Conservation (phyloP, 1,140 invertebrate species). For the Zaprionus nigranus region DNA sequence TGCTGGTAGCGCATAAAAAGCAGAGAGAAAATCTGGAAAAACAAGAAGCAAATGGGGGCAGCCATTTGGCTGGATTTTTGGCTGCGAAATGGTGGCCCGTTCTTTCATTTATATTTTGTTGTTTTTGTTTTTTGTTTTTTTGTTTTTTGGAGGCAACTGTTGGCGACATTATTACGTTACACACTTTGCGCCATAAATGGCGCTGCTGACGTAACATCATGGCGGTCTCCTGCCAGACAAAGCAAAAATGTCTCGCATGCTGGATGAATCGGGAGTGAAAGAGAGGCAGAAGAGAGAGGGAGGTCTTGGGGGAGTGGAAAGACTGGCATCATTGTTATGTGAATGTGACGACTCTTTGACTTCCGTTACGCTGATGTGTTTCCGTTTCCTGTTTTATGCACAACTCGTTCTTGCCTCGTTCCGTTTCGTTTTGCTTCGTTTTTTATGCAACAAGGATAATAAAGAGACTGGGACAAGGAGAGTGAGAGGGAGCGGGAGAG, state of each 20-base stretch:
- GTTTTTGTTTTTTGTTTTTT: conserved; percentile 9
- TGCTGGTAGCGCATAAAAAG: conserved; percentile 15
- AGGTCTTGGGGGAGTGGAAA: conserved; percentile 15
- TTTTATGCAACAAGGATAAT: conserved; percentile 70
- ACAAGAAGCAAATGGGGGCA: conserved; percentile 34
- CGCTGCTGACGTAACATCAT: conserved; percentile 62
- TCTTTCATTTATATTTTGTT: conserved; percentile 37
- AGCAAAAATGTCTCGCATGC: conserved; percentile 27
- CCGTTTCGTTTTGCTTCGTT: conserved; percentile 10
- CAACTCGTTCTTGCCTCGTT: conserved; percentile 62
- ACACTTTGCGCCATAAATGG: conserved; percentile 82
- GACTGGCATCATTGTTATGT: conserved; percentile 80
- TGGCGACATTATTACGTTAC: conserved; percentile 80
- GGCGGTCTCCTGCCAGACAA: conserved; percentile 51
- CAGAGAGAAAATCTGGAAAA: conserved; percentile 10
- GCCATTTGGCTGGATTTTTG: conserved; percentile 26
- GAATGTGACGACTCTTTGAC: conserved; percentile 84
- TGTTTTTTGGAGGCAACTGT: conserved; percentile 66
- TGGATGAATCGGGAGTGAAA: neutral
- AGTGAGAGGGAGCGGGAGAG: neutral
- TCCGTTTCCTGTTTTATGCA: conserved; percentile 83
- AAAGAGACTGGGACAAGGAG: conserved; percentile 25
- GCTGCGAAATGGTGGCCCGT: conserved; percentile 42
- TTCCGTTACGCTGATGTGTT: conserved; percentile 84
- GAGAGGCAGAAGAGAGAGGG: too few relatives aligned